Percentiles rank a stretch among this genome's conserved stretches.
Evolutionary conservation across 1,140 invertebrate genomes (phyloP).

Genomic region (Drosophila ercepeae): DNA sequence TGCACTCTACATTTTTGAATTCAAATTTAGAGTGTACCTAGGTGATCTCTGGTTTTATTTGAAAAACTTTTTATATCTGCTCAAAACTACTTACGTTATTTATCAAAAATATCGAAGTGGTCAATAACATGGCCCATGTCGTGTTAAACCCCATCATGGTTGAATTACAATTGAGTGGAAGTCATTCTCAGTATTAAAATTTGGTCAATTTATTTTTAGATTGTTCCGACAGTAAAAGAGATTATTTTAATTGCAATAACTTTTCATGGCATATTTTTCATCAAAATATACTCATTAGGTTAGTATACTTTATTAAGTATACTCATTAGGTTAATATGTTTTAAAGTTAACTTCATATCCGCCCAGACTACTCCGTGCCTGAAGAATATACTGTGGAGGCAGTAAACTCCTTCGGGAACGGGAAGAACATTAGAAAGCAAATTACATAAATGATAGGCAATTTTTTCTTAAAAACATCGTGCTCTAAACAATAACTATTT

Average conservation of each 20-base stretch:
- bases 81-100: not conserved
- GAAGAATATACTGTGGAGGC: not conserved
- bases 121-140: not conserved
- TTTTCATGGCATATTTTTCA: too few relatives aligned
- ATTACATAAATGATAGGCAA: constrained; percentile 12
- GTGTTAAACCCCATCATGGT: not conserved
- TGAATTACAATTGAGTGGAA: not conserved
- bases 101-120: not conserved
- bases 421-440: constrained; percentile 9
- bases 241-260: too few relatives aligned
- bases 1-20: constrained; percentile 28
- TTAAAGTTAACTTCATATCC: not conserved
- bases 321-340: not conserved
- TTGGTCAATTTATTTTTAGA: too few relatives aligned
- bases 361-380: not conserved
- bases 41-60: not conserved
- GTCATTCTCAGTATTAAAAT: too few relatives aligned
- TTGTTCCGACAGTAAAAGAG: too few relatives aligned
- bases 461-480: constrained; percentile 14
- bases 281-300: too few relatives aligned
- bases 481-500: not conserved
- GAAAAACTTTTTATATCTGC: too few relatives aligned
- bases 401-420: constrained; percentile 23
- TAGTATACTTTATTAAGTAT: too few relatives aligned
- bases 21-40: constrained; percentile 16